Evolutionary conservation across 2,888 invertebrate species (phyloP), one percentile per base, ranked within the genome.

Genomic region (Mimachlamys varia): DNA sequence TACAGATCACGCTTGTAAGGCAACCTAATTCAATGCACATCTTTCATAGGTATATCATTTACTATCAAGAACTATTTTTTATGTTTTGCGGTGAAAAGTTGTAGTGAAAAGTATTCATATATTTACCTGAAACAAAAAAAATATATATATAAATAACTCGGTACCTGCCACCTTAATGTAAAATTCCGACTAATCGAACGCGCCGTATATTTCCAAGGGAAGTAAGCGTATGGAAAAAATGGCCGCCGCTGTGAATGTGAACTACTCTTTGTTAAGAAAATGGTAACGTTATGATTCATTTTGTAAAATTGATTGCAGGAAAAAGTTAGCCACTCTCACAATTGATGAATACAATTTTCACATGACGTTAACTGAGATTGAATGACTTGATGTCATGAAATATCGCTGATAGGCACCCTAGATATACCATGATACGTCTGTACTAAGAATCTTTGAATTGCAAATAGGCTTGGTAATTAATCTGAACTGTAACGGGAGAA

Each of bases 191-290:
- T 19, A 76, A 27, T 76, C 76, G 76, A 76, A 76, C 33, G 76
- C 76, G 76, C 76, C 76, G 13, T 1, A 15, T 76, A n/a, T 76
- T 7, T 15, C 76, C 1, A 76, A 76, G 76, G 76, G 76, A 76
- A 33, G 33, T 76, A 76, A 76, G 76, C 22, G 0, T 27, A 76
- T 12, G 13, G 27, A 13, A 33, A 76, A 89, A 53, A 89, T 89
- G 89, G 55, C 89, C 55, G n/a, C 89, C 22, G 89, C 50, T 27
- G 89, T 89, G 89, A 89, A 89, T 37, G 55, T 89, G 37, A 37
- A 89, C 27, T 89, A 53, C 53, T 49, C 89, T 89, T 89, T 89
- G 89, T 53, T 89, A n/a, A 89, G 55, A 53, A 89, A 89, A 89
- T 89, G 89, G 89, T 89, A 89, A 88, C 2, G 19, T 27, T 7